Evolutionary conservation across 2,797 vertebrate species (phyloP), one percentile per base, ranked within the genome.

Genomic region (Capromys pilorides): DNA sequence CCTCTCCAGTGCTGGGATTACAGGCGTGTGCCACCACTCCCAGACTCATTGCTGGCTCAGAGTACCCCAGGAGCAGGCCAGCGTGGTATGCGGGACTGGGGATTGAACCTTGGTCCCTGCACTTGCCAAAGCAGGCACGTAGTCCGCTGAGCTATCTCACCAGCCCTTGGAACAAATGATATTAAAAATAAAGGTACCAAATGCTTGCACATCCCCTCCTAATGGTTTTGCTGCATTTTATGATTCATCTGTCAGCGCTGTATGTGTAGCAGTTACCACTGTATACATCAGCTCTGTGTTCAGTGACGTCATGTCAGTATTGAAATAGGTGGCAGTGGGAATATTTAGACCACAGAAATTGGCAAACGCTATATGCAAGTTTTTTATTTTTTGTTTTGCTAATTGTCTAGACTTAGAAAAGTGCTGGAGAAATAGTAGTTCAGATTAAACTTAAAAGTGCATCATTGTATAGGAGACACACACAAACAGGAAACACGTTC

Each of bases 331-430:
- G 10, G 1, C n/a, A 21, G 21, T 86, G 33, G 78, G 66, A 94
- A 86, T 84, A 88, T 59, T 87, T 84, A 80, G 1, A 59, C 82
- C 77, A 86, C 18, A 45, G 67, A 78, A 19, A 51, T 5, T 49
- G 45, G 79, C 79, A 80, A 54, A 49, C 3, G 2, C 54, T 54
- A 14, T 77, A n/a, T 36, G 73, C 79, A 57, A 57, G 41, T 28
- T 41, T n/a, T 69, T 94, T 79, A 78, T 64, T 73, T 93, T 66
- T 85, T 83, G 62, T 94, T 94, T 83, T 84, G 77, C 66, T 75
- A 51, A 79, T 62, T 51, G 54, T 31, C 64, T 90, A 83, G 61
- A 90, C 39, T 78, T 93, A 82, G 54, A 85, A 88, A 88, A 71
- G 41, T 51, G 54, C 3, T 69, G 12, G 79, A 67, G 73, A 80